phyloP scores from a whole-genome alignment of 2,113 vertebrate genomes.

The Podarcis raffonei region DNA sequence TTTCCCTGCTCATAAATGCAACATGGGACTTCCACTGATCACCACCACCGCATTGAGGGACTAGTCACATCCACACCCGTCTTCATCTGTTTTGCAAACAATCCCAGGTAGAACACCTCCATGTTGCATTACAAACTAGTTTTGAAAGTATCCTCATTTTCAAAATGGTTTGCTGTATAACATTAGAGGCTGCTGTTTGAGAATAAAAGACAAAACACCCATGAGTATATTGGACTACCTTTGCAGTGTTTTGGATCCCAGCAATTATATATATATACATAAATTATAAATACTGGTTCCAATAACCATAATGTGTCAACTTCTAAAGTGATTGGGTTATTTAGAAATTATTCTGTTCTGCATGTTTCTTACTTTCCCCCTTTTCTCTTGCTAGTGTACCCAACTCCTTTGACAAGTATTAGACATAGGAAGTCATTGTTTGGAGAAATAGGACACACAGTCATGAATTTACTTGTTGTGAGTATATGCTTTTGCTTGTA shows the following conservation, averaged over 20 bases:
- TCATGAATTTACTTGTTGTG: slow-evolving; percentile 94
- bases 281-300: neutral
- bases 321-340: neutral
- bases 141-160: neutral
- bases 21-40: neutral
- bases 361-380: neutral
- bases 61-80: neutral
- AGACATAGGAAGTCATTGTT: slow-evolving; percentile 88
- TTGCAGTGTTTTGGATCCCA: neutral
- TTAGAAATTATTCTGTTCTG: neutral
- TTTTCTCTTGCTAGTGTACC: slow-evolving; percentile 80
- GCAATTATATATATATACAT: neutral
- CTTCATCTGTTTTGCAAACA: neutral
- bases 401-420: slow-evolving; percentile 82
- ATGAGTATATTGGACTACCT: neutral
- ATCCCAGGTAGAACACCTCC: neutral
- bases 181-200: neutral
- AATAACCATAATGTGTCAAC: neutral
- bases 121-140: neutral
- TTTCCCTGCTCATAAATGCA: neutral
- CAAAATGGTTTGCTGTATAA: neutral
- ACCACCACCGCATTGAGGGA: no score
- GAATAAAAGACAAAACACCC: neutral
- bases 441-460: slow-evolving; percentile 90
- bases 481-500: slow-evolving; percentile 72